Base-by-base conservation (phyloP, 2,113 vertebrate species). In the Dendropsophus ebraccatus region DNA sequence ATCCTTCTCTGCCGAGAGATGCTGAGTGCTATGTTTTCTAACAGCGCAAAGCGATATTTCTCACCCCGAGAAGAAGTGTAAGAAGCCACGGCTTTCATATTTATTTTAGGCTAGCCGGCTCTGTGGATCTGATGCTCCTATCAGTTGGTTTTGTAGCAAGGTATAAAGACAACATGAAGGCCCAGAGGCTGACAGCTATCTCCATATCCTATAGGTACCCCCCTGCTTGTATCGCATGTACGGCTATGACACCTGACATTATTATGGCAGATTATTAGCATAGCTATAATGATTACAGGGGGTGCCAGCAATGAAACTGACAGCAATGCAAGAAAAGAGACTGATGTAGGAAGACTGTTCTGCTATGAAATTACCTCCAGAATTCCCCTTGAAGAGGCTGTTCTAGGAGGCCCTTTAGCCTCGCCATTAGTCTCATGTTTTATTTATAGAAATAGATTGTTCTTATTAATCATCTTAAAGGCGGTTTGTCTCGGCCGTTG, bases 21-120 rank as follows among this genome's bases (percentile, higher is more conserved):
- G 47, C 72, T 84, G 83, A 84, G 73, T 62, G 41, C 16, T 67
- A 45, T 25, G 25, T 13, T 84, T 84, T 75, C 21, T 62, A 28
- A 13, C 32, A 5, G 50, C 28, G 65, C 67, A 82, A 41, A 83
- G 37, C 17, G 35, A 83, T 41, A 37, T 49, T 74, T 75, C 37
- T 62, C 23, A 28, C 52, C 41, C 32, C 8, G 45, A 28, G 35
- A 75, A 47, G 50, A 72, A 32, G 28, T 32, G 10, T 13, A 45
- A 65, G 60, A 50, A 23, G 80, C 8, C 47, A 19, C 2, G 41
- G 54, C 58, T 65, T 65, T 47, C 10, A 65, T 77, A 77, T 21
- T 77, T 54, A 21, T 77, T 76, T n/a, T 28, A 11, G 32, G 50
- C 8, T 52, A 54, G 50, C 16, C 49, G 6, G 1, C 25, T 54